Percentiles rank a stretch among this genome's conserved stretches.
These are phyloP conservation scores for Hylaeus volcanicus DNA, from an alignment of 1,140 invertebrate species.

Conservation along the genomic window DNA sequence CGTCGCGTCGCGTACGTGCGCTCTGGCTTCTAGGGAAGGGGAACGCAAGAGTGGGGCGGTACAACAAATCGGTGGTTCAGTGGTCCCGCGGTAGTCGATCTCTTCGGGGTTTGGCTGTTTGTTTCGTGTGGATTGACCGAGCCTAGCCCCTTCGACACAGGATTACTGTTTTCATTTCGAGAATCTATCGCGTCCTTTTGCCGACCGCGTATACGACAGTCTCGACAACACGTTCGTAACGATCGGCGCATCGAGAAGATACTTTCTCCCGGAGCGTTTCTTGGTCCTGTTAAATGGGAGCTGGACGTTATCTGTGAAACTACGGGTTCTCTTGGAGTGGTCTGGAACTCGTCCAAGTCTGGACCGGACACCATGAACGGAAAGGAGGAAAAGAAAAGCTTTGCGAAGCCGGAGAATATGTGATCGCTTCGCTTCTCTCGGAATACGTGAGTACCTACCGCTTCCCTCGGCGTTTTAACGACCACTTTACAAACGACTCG, in stretches of 20 bases:
- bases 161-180: neutral
- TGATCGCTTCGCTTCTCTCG: slow-evolving; percentile 18
- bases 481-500: neutral
- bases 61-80: slow-evolving; percentile 19
- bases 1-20: too few relatives aligned
- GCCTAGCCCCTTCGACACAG: neutral
- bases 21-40: neutral
- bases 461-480: neutral
- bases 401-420: slow-evolving; percentile 7
- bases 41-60: neutral
- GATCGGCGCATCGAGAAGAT: neutral
- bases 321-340: neutral
- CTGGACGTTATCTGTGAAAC: neutral
- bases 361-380: neutral
- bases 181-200: neutral
- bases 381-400: neutral
- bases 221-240: neutral
- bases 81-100: slow-evolving; percentile 22
- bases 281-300: neutral
- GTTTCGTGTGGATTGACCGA: neutral
- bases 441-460: neutral
- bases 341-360: neutral
- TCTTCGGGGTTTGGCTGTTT: neutral
- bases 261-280: neutral
- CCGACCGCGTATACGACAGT: too few relatives aligned